Base-by-base conservation (phyloP, 1,140 invertebrate species). In the Hydropsyche tenuis region DNA sequence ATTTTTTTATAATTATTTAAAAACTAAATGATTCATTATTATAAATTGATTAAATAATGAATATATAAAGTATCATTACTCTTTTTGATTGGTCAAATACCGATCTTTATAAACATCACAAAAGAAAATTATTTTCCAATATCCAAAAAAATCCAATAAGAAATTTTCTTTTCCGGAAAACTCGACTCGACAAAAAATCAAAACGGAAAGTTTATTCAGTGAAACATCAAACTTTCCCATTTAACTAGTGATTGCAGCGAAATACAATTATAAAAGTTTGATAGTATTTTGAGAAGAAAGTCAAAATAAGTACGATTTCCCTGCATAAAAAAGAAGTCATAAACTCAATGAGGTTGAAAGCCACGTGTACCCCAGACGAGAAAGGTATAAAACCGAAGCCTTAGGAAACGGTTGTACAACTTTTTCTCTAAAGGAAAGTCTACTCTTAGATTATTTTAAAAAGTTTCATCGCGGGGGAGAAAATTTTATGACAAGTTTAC, bases 401-500 rank as follows among this genome's bases (percentile, higher is more conserved):
- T 70, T 30, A 37, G 20, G 25, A 60, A 25, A 23, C 27, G 46
- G 25, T 25, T 25, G 48, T 14, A 45, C 30, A 70, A 30, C 12
- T 23, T 73, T 77, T 74, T 65, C 48, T 72, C 51, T 75, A 46
- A 73, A 76, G 22, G 70, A 77, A 77, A 62, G 71, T 74, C 53
- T 51, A 66, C 27, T 69, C 45, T 51, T 56, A 65, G 69, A 72
- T 71, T 74, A 73, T 77, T 77, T 77, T 73, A 74, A 73, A 75
- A 75, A 56, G 74, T 77, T 73, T 65, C 65, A 56, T 66, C 48
- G 56, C 70, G 45, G 25, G 69, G 72, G 73, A 30, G 25, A 42
- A 69, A 73, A 62, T 77, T 77, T 77, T 77, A 77, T 74, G 76
- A 73, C 73, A 75, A 75, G 71, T 77, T 77, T 77, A 77, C 76